Percentiles rank a stretch among this genome's conserved stretches.
Conservation (phyloP, 92 coral and sea anemone genomes). For the Pocillopora grandis region DNA sequence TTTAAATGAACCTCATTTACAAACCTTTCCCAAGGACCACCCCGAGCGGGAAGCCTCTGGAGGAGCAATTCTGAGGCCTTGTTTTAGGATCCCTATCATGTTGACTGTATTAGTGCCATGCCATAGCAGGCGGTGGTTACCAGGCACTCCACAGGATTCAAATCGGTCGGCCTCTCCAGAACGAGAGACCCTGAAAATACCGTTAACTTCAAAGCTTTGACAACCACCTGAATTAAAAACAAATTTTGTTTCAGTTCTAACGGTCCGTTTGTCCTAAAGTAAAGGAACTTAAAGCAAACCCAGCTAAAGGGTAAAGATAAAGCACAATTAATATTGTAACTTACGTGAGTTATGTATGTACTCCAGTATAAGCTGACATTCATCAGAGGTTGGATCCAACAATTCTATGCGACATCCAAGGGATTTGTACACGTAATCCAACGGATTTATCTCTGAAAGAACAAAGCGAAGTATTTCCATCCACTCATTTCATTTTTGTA, state of each 20-base stretch:
- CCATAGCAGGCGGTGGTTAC: constrained; percentile 84
- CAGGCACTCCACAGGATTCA: constrained; percentile 62
- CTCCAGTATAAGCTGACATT: constrained; percentile 75
- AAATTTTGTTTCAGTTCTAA: too few relatives aligned
- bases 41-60: constrained; percentile 79
- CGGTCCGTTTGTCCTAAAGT: too few relatives aligned
- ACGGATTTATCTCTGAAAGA: constrained; percentile 68
- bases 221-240: not conserved
- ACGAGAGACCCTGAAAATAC: constrained; percentile 72
- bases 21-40: constrained; percentile 81
- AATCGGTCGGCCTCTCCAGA: constrained; percentile 76
- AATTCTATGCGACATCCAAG: constrained; percentile 72
- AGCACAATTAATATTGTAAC: not conserved
- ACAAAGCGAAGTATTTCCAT: not conserved
- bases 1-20: not conserved
- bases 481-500: not conserved
- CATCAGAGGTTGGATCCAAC: constrained; percentile 69
- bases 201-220: constrained; percentile 13
- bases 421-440: constrained; percentile 79
- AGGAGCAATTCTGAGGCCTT: constrained; percentile 85
- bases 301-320: too few relatives aligned
- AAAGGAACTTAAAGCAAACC: too few relatives aligned
- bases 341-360: constrained; percentile 72
- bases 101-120: constrained; percentile 79
- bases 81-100: constrained; percentile 76